Evolutionary conservation across 2,797 vertebrate genomes (phyloP).

Genomic region (Phrynocephalus vlangalii): DNA sequence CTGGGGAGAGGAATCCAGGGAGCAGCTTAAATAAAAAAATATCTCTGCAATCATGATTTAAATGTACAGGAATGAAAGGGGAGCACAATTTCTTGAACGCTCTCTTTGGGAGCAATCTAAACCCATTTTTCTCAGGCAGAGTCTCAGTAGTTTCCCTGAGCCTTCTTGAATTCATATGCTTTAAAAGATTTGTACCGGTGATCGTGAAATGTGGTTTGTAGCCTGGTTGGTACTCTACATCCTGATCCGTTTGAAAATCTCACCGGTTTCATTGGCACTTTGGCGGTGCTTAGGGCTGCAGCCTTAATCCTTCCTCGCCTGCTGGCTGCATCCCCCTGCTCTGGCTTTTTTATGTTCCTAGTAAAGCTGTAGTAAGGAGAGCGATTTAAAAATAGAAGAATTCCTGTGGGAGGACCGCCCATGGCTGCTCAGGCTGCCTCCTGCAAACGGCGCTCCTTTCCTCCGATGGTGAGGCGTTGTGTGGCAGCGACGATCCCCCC

Average conservation of each 20-base stretch:
- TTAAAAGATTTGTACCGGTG: background rate
- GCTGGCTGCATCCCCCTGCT: conserved; percentile 17
- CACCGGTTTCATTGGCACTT: background rate
- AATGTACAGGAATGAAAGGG: background rate
- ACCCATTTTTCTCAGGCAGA: background rate
- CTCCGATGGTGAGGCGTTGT: conserved; percentile 19
- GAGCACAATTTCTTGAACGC: background rate
- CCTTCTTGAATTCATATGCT: background rate
- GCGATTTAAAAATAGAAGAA: conserved; percentile 41
- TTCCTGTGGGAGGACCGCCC: conserved; percentile 37
- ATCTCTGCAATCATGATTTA: background rate
- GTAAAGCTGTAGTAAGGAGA: conserved; percentile 32
- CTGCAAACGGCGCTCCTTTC: conserved; percentile 16
- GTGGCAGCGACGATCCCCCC: too few species aligned
- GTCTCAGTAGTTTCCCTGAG: background rate
- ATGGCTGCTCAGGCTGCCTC: conserved; percentile 26
- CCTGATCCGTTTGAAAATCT: background rate
- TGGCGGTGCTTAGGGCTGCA: background rate
- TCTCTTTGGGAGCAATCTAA: background rate
- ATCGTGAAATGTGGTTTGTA: background rate
- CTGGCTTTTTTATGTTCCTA: conserved; percentile 28
- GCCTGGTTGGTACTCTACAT: background rate
- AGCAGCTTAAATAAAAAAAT: background rate
- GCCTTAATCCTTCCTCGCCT: background rate
- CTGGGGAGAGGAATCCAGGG: background rate